These are phyloP conservation scores for Ranitomeya variabilis DNA, from an alignment of 2,113 vertebrate species.

Conservation along the genomic window DNA sequence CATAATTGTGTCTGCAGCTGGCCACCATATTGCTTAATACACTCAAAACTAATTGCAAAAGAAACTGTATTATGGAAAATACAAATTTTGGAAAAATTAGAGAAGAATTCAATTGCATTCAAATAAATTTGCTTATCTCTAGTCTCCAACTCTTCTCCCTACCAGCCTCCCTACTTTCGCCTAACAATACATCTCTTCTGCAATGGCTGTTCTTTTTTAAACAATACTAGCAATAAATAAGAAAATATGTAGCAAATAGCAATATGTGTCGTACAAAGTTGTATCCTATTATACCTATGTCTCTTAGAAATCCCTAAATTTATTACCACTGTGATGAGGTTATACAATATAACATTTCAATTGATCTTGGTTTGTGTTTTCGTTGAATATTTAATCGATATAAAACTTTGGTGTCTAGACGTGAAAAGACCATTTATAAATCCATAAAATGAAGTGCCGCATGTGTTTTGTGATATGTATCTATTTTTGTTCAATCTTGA, in stretches of 20 bases:
- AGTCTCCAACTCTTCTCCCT: too few relatives aligned
- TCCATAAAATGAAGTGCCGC: background rate
- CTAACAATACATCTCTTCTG: background rate
- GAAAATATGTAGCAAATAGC: background rate
- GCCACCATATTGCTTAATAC: too few relatives aligned
- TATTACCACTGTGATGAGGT: background rate
- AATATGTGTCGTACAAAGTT: background rate
- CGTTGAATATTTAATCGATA: background rate
- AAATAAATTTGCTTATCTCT: too few relatives aligned
- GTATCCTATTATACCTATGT: background rate
- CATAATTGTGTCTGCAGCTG: too few relatives aligned
- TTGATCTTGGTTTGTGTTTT: conserved; percentile 4
- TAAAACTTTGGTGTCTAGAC: conserved; percentile 19
- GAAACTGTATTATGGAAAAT: too few relatives aligned
- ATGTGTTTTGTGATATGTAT: background rate
- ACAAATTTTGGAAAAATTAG: too few relatives aligned
- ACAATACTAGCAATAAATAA: background rate
- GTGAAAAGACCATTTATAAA: background rate
- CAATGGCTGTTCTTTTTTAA: background rate
- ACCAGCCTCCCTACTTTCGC: too few relatives aligned
- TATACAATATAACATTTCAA: background rate
- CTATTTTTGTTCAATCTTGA: conserved; percentile 1
- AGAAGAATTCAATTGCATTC: too few relatives aligned
- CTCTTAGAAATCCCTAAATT: background rate
- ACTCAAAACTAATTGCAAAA: too few relatives aligned